phyloP scores from a whole-genome alignment of 2,113 vertebrate species.

The Saguinus imperator region DNA sequence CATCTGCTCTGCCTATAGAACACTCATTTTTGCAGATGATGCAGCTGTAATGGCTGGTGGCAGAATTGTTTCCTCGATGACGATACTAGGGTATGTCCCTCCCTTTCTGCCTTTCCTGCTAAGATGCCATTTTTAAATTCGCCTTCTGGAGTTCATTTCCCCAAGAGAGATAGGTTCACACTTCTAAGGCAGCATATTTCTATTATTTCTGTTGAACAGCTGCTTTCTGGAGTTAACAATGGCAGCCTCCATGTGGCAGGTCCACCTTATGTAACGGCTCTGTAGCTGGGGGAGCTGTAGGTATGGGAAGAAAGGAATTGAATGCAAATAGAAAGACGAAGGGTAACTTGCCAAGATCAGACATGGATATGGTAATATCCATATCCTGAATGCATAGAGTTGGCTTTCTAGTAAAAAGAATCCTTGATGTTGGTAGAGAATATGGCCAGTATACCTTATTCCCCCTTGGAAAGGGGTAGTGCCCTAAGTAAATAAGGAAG shows the following conservation, averaged over 20 bases:
- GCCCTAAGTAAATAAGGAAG: neutral
- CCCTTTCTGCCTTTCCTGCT: neutral
- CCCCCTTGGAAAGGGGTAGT: neutral
- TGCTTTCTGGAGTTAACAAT: neutral
- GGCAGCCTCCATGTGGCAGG: neutral
- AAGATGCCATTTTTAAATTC: neutral
- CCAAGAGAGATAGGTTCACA: neutral
- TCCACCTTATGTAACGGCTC: neutral
- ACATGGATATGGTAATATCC: neutral
- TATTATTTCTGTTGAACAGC: neutral
- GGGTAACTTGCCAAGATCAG: neutral
- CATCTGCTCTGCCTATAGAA: slow-evolving; percentile 61
- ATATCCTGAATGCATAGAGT: neutral
- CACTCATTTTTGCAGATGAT: slow-evolving; percentile 32
- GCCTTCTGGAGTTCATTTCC: slow-evolving; percentile 5
- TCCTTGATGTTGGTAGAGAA: neutral
- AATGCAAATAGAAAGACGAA: neutral
- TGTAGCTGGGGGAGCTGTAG: neutral
- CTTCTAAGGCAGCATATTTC: slow-evolving; percentile 8
- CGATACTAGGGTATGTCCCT: neutral
- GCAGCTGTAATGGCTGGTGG: slow-evolving; percentile 64
- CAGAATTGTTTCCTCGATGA: neutral
- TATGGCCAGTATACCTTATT: neutral
- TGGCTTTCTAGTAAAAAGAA: neutral
- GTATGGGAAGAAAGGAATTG: neutral